These are phyloP conservation scores for Anastrepha obliqua DNA, from an alignment of 1,140 invertebrate species.

Conservation along the genomic window DNA sequence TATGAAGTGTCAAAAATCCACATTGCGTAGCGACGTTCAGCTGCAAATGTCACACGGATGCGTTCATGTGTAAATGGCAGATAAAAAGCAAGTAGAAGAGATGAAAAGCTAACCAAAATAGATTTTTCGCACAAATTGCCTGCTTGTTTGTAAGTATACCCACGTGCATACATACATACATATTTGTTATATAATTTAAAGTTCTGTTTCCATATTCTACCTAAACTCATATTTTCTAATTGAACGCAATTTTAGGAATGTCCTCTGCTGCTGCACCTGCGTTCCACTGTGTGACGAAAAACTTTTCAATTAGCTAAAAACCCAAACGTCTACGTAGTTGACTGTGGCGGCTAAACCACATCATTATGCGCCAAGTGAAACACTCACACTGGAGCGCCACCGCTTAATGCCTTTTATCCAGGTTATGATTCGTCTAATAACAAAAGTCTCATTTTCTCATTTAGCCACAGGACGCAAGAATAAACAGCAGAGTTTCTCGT, in stretches of 20 bases:
- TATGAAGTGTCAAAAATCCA: conserved; percentile 38
- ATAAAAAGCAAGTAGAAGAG: conserved; percentile 32
- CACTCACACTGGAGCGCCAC: conserved; percentile 55
- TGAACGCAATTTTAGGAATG: background rate
- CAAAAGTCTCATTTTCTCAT: conserved; percentile 59
- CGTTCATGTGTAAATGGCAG: conserved; percentile 45
- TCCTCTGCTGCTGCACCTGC: background rate
- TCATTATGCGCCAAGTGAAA: background rate
- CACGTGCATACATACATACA: background rate
- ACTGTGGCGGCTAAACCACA: conserved; percentile 56
- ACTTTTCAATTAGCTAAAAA: conserved; percentile 72
- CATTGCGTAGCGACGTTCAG: background rate
- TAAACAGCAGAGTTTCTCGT: background rate
- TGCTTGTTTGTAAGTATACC: background rate
- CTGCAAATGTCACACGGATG: conserved; percentile 27
- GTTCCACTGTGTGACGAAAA: background rate
- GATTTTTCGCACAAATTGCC: background rate
- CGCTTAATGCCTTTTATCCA: conserved; percentile 73
- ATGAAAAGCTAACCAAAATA: background rate
- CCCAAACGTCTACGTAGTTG: conserved; percentile 54
- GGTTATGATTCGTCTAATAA: conserved; percentile 72
- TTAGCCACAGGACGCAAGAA: conserved; percentile 40
- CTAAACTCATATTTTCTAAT: background rate
- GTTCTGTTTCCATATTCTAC: background rate
- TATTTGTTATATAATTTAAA: background rate